These are phyloP conservation scores for Crotalus adamanteus DNA, from an alignment of 2,797 vertebrate species.

Conservation along the genomic window DNA sequence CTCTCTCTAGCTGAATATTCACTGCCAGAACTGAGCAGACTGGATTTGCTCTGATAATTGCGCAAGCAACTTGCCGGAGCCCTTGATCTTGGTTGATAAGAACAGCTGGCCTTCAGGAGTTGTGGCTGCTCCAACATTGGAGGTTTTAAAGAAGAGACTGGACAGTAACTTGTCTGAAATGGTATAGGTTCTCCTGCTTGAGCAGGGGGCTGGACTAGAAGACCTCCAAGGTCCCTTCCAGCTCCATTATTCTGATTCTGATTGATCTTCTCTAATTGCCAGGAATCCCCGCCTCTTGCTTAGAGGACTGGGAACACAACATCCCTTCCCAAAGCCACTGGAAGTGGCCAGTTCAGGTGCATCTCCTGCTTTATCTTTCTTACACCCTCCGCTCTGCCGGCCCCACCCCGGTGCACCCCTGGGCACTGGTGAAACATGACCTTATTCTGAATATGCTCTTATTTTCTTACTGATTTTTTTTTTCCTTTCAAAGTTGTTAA, in stretches of 20 bases:
- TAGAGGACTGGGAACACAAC: neutral
- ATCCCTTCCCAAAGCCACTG: neutral
- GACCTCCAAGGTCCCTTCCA: too few species aligned
- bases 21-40: conserved; percentile 8
- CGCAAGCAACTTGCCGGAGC: neutral
- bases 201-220: too few species aligned
- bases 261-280: too few species aligned
- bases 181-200: too few species aligned
- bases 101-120: neutral
- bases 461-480: neutral
- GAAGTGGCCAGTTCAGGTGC: neutral
- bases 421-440: neutral
- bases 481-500: neutral
- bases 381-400: neutral
- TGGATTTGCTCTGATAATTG: neutral
- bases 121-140: neutral
- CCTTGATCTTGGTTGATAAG: neutral
- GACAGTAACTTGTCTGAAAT: neutral
- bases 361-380: neutral
- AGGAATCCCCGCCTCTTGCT: neutral
- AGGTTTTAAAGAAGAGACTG: neutral
- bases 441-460: neutral
- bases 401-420: neutral
- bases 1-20: conserved; percentile 9
- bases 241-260: neutral